Percentiles rank a stretch among this genome's conserved stretches.
phyloP scores from a whole-genome alignment of 2,797 vertebrate genomes.

The Darevskia nairensis region DNA sequence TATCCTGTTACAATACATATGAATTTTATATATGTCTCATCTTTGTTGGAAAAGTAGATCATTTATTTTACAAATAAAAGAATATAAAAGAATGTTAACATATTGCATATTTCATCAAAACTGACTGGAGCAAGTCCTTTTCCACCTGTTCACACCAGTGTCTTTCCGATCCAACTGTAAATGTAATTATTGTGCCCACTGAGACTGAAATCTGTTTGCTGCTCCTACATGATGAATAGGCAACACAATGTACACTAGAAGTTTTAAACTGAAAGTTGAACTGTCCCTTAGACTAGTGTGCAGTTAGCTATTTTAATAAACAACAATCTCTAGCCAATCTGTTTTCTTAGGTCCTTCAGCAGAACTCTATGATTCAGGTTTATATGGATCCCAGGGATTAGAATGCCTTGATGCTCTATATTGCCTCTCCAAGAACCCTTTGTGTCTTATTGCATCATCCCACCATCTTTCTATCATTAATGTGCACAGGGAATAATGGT shows the following conservation, averaged over 20 bases:
- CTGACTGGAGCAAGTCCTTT: background rate
- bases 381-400: background rate
- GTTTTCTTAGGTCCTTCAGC: background rate
- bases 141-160: background rate
- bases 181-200: conserved; percentile 19
- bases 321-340: background rate
- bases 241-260: background rate
- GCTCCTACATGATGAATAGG: background rate
- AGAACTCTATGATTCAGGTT: background rate
- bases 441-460: background rate
- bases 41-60: background rate
- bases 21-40: background rate
- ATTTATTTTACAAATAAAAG: background rate
- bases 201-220: background rate
- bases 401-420: background rate
- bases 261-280: background rate
- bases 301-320: background rate
- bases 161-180: background rate
- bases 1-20: background rate
- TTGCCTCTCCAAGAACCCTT: background rate
- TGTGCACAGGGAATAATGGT: background rate
- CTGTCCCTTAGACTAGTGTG: background rate
- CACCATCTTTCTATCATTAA: background rate
- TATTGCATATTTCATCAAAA: background rate
- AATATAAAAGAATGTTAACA: background rate